Evolutionary conservation across 2,797 vertebrate genomes (phyloP).

Genomic region (Spinibarbus caldwelli): DNA sequence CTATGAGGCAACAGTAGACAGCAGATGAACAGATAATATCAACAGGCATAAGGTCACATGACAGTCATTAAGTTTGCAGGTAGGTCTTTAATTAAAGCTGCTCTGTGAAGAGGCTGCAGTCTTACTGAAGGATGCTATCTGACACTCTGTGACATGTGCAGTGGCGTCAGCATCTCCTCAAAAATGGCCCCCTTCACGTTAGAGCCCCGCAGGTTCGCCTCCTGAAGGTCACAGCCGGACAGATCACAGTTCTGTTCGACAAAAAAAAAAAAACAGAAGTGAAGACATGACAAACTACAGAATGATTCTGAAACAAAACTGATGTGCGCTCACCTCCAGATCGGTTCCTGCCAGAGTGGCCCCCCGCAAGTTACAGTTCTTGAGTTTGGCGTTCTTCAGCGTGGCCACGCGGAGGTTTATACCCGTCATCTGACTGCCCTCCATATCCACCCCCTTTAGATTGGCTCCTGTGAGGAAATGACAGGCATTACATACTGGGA

Average conservation of each 20-base stretch:
- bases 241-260: slow-evolving; percentile 91
- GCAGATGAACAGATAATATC: slow-evolving; percentile 5
- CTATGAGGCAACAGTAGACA: slow-evolving; percentile 13
- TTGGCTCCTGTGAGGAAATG: slow-evolving; percentile 85
- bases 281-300: background rate
- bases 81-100: slow-evolving; percentile 33
- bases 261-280: background rate
- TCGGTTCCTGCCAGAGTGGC: slow-evolving; percentile 97
- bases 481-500: background rate
- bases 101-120: slow-evolving; percentile 7
- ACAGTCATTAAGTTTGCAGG: slow-evolving; percentile 17
- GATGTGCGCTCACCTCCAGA: slow-evolving; percentile 82
- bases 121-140: slow-evolving; percentile 73
- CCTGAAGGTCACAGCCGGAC: slow-evolving; percentile 95
- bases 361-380: slow-evolving; percentile 96
- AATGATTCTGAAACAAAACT: background rate
- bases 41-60: slow-evolving; percentile 9
- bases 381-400: slow-evolving; percentile 96
- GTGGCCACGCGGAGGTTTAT: slow-evolving; percentile 85
- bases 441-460: slow-evolving; percentile 98
- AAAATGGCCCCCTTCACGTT: slow-evolving; percentile 99
- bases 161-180: slow-evolving; percentile 91
- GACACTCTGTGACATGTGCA: slow-evolving; percentile 95
- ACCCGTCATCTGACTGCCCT: slow-evolving; percentile 92
- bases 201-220: slow-evolving; percentile 94